Evolutionary conservation across 2,888 invertebrate species (phyloP), one percentile per base, ranked within the genome.

Genomic region (Marasmarcha lunaedactyla): DNA sequence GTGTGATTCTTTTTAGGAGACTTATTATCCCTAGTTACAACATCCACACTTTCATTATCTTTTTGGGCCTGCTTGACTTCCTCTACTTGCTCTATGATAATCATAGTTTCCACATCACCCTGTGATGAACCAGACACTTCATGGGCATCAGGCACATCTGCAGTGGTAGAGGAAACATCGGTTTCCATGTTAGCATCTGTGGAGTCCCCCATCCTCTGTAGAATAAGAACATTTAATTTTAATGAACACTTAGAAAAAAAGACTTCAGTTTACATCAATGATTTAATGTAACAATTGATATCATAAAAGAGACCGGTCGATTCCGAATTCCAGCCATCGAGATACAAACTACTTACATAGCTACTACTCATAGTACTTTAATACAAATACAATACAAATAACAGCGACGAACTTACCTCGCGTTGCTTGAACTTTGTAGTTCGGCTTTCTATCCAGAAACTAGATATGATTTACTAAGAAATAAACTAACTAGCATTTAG

Each of bases 201-300:
- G 48, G 52, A 65, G 50, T 79, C 78, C 51, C 77, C 79, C 79
- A 78, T 79, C 51, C 63, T 64, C 76, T 78, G 68, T 45, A 59
- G 53, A 46, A 64, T 50, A 64, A 20, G 3, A 20, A 20, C 20
- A 20, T 20, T 20, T 3, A 5, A 5, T 20, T 20, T 5, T 20
- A 20, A 5, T 20, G 20, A 20, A 3, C 20, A 20, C 7, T 3
- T 5, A 7, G 20, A 20, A 7, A 20, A 20, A 20, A 20, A 20
- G 7, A n/a, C n/a, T n/a, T n/a, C n/a, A n/a, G n/a, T n/a, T n/a
- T n/a, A 20, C 20, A 20, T 5, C 20, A 20, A 20, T 20, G 4
- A 20, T 20, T n/a, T n/a, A n/a, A n/a, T n/a, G n/a, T n/a, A n/a
- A n/a, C n/a, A 20, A 20, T 5, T 20, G 20, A 5, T 3, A 20